phyloP scores from a whole-genome alignment of 92 coral and sea anemone genomes.

The Heteractis magnifica region DNA sequence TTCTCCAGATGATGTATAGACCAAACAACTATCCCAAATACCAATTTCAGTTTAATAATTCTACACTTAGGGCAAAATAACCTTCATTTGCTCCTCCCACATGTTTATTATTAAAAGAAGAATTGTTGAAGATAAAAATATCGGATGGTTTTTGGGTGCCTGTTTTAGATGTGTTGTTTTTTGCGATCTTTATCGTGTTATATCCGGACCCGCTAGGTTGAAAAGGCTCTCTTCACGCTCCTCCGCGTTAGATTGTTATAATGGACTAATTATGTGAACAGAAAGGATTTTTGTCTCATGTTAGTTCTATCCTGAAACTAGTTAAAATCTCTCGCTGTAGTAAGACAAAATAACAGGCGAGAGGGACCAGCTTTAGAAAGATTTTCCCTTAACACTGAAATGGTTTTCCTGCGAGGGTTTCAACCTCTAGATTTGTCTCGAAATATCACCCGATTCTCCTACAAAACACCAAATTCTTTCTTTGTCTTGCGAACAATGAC shows the following conservation, averaged over 20 bases:
- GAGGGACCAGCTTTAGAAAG: neutral
- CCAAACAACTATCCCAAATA: neutral
- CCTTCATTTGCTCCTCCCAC: neutral
- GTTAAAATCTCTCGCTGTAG: neutral
- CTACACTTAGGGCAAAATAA: neutral
- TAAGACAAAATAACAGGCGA: neutral
- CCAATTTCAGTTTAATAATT: neutral
- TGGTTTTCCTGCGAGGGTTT: neutral
- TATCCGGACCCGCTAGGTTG: neutral
- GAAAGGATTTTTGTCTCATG: neutral
- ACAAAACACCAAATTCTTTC: conserved; percentile 22
- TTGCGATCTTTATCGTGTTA: conserved; percentile 1
- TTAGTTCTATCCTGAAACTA: neutral
- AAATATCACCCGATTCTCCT: neutral
- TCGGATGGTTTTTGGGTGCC: neutral
- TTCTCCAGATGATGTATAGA: neutral
- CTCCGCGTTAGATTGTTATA: conserved; percentile 1
- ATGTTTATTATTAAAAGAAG: neutral
- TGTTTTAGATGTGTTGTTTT: neutral
- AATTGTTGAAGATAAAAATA: neutral
- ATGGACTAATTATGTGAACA: conserved; percentile 6
- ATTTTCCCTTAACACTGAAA: neutral
- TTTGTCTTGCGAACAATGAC: conserved; percentile 21
- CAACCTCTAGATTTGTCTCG: neutral
- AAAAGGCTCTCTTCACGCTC: conserved; percentile 11